These are phyloP conservation scores for Furnarius figulus DNA, from an alignment of 2,113 vertebrate species.

Conservation along the genomic window DNA sequence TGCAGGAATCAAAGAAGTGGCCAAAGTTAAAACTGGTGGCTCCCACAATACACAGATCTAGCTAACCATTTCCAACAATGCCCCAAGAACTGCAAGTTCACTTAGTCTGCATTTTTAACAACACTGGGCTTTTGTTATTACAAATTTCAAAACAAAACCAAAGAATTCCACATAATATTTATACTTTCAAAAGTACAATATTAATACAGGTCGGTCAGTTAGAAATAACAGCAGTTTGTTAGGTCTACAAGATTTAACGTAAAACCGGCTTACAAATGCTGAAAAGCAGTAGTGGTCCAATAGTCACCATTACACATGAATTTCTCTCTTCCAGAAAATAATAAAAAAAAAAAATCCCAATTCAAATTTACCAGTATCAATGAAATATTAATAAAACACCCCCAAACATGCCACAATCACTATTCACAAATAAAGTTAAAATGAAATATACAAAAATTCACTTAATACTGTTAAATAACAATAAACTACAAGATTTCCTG, in stretches of 20 bases:
- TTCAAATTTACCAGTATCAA: constrained; percentile 77
- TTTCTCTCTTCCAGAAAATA: constrained; percentile 76
- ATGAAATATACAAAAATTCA: constrained; percentile 89
- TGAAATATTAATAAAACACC: constrained; percentile 86
- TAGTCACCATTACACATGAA: constrained; percentile 79
- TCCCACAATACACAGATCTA: background rate
- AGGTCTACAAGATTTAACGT: constrained; percentile 81
- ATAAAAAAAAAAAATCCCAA: constrained; percentile 60
- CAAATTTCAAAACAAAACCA: constrained; percentile 78
- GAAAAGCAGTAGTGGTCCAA: constrained; percentile 86
- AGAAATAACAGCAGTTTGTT: constrained; percentile 87
- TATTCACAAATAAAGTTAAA: constrained; percentile 94
- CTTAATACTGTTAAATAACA: constrained; percentile 97
- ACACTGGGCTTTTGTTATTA: constrained; percentile 73
- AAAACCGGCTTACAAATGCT: constrained; percentile 84
- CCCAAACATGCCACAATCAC: constrained; percentile 91
- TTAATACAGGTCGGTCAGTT: constrained; percentile 91
- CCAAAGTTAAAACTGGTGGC: background rate
- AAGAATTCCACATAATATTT: constrained; percentile 85
- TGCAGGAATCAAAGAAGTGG: rapidly evolving
- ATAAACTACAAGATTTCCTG: constrained; percentile 86
- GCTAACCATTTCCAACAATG: background rate
- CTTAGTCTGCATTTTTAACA: constrained; percentile 67
- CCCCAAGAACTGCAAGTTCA: constrained; percentile 59
- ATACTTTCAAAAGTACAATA: constrained; percentile 91